These are phyloP conservation scores for Atlantisia rogersi DNA, from an alignment of 2,113 vertebrate species.

Conservation along the genomic window DNA sequence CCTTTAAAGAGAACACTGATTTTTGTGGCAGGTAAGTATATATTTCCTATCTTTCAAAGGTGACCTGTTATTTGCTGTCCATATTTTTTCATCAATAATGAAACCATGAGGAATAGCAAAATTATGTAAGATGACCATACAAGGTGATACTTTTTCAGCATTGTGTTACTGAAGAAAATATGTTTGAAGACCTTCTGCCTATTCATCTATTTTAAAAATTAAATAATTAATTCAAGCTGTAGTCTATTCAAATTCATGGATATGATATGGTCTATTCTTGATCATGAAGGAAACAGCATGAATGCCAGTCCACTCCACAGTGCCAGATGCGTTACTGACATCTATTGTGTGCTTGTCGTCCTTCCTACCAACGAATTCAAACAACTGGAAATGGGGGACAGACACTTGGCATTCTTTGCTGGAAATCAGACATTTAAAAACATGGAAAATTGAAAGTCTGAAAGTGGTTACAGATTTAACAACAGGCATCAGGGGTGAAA, in stretches of 20 bases:
- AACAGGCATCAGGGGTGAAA: not conserved
- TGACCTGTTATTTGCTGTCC: not conserved
- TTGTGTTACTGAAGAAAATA: not conserved
- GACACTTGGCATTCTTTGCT: not conserved
- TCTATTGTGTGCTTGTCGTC: not conserved
- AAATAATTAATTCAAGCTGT: not conserved
- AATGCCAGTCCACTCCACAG: not conserved
- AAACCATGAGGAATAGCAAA: not conserved
- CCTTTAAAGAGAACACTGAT: not conserved
- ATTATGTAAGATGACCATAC: not conserved
- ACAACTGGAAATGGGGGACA: not conserved
- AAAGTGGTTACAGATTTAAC: not conserved
- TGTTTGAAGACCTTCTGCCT: not conserved
- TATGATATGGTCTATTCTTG: not conserved
- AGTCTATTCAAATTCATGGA: not conserved
- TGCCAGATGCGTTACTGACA: not conserved
- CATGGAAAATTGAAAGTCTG: not conserved
- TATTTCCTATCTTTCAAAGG: not conserved
- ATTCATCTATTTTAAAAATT: not conserved
- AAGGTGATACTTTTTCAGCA: not conserved
- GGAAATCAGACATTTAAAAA: not conserved
- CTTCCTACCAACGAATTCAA: rapidly evolving
- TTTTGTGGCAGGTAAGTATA: not conserved
- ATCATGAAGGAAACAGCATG: not conserved
- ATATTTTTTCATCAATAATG: not conserved